phyloP scores from a whole-genome alignment of 2,797 vertebrate genomes.

The Erithacus rubecula region DNA sequence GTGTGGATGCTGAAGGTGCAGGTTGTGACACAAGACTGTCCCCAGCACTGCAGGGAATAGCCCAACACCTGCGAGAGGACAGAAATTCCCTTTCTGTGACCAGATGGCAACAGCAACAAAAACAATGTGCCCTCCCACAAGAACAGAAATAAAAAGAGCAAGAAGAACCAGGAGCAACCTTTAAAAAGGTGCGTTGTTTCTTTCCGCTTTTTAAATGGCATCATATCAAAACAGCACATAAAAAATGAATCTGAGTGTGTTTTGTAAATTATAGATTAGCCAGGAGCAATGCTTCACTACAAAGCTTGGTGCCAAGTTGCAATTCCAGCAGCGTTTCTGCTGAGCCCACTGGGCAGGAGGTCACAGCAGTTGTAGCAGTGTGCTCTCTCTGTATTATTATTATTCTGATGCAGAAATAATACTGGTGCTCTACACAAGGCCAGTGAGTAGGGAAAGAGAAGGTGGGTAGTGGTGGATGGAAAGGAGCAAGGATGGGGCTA shows the following conservation, averaged over 20 bases:
- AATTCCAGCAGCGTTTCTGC: constrained; percentile 27
- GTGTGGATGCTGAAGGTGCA: neutral
- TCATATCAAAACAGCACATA: neutral
- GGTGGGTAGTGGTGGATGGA: neutral
- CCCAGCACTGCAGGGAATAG: neutral
- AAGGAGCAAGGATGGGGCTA: neutral
- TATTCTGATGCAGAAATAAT: constrained; percentile 56
- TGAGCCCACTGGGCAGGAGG: constrained; percentile 2
- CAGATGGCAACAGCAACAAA: neutral
- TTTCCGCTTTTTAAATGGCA: neutral
- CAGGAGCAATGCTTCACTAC: neutral
- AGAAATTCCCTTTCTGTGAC: neutral
- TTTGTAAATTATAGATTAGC: constrained; percentile 59
- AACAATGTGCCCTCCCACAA: neutral
- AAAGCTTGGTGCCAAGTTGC: constrained; percentile 9
- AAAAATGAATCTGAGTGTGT: constrained; percentile 14
- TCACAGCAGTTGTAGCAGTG: neutral
- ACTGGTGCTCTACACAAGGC: neutral
- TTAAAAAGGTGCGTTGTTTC: neutral
- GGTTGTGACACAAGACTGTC: neutral
- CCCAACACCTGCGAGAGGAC: neutral
- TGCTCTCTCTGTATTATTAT: constrained; percentile 24
- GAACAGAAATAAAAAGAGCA: neutral
- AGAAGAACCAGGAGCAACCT: neutral
- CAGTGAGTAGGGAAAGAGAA: neutral